Conservation (phyloP, 2,113 vertebrate species). For the Galbula dea region DNA sequence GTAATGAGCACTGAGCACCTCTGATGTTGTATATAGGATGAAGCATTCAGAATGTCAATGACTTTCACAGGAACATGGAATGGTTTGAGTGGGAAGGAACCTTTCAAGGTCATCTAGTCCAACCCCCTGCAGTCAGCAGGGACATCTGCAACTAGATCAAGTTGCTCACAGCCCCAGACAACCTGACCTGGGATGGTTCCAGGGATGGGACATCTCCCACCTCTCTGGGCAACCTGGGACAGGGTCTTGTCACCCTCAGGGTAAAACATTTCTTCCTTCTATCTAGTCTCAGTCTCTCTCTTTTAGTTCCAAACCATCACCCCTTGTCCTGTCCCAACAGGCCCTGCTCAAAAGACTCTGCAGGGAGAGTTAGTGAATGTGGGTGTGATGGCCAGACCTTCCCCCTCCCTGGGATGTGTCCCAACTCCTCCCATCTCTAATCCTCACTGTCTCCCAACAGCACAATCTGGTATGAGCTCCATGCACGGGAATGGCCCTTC, state of each 20-base stretch:
- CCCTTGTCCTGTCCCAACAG: no score
- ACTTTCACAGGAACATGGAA: background rate
- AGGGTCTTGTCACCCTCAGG: background rate
- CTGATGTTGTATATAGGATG: rapidly evolving
- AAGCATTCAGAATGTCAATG: background rate
- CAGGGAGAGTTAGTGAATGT: background rate
- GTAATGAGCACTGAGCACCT: background rate
- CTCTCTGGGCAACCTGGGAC: background rate
- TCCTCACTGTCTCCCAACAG: slow-evolving; percentile 64
- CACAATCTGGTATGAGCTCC: slow-evolving; percentile 98
- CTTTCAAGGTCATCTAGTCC: background rate
- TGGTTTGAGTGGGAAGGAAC: background rate
- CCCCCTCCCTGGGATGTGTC: background rate
- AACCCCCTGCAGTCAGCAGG: background rate
- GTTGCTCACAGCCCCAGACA: background rate
- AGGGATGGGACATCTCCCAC: background rate
- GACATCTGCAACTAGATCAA: background rate
- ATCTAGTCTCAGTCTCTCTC: background rate
- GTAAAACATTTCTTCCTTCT: background rate
- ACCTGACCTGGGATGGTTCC: background rate
- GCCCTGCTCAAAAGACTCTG: background rate
- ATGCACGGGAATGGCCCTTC: slow-evolving; percentile 97
- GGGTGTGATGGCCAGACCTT: no score
- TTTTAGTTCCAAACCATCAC: background rate
- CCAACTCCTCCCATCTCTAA: background rate